These are phyloP conservation scores for Napeogenes sylphis DNA, from an alignment of 2,888 invertebrate genomes.

Conservation along the genomic window DNA sequence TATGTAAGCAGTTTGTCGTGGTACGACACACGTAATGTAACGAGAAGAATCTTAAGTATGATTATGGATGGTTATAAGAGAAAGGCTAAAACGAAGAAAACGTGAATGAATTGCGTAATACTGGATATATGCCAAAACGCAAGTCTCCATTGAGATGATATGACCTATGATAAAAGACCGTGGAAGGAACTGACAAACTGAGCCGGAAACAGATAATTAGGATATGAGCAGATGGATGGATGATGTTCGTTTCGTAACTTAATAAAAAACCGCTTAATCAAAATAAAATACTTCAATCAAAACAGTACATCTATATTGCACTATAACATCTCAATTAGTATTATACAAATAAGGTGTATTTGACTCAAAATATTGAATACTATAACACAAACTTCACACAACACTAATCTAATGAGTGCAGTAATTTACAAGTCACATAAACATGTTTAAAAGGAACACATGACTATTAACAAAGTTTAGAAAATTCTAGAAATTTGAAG, in stretches of 20 bases:
- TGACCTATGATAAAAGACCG: no score
- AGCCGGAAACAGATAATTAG: no score
- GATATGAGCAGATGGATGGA: no score
- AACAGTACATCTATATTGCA: slow-evolving; percentile 77
- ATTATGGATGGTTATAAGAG: no score
- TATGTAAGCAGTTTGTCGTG: no score
- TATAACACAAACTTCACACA: slow-evolving; percentile 45
- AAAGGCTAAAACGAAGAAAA: no score
- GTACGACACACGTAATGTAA: no score
- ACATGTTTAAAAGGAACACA: slow-evolving; percentile 15
- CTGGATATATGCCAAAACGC: no score
- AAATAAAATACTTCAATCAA: slow-evolving; percentile 31
- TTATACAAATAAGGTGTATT: slow-evolving; percentile 68
- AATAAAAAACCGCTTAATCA: neutral
- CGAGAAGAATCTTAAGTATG: no score
- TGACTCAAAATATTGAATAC: slow-evolving; percentile 25
- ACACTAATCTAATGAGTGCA: slow-evolving; percentile 56
- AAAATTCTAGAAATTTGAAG: slow-evolving; percentile 16
- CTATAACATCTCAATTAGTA: slow-evolving; percentile 75
- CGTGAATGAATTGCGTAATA: no score
- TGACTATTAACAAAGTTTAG: slow-evolving; percentile 12
- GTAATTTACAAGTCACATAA: slow-evolving; percentile 15
- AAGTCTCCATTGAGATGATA: no score
- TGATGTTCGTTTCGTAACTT: neutral
- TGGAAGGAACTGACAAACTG: no score